Evolutionary conservation across 35 echinoderm and acorn worm genomes (phyloP), one percentile per base, ranked within the genome.

Genomic region (Chiridota heheva): DNA sequence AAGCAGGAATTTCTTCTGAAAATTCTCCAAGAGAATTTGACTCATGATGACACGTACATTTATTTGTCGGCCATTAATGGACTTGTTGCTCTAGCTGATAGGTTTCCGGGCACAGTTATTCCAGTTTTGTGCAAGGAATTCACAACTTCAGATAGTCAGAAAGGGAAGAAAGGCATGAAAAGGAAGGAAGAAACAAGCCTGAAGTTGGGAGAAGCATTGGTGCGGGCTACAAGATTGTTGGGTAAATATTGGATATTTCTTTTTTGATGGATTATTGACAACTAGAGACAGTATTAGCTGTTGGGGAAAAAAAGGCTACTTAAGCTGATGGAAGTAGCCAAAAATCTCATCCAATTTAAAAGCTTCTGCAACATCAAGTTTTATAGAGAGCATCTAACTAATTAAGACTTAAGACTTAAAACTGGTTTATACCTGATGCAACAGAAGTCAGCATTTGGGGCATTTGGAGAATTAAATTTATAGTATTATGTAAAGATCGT

Each of bases 161-260:
- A 13, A 15, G 42, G 25, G 42, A 84, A 46, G 64, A 73, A 38
- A 44, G 26, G 62, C 45, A 72, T 78, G 6, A 75, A 75, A 27
- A 68, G 76, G 39, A 65, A 57, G 37, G 37, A 72, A 3, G 93
- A 97, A 58, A 88, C 82, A 15, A 87, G 76, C n/a, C 63, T 97
- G 48, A 97, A 97, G 43, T 26, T 97, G 22, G 93, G 93, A 17
- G 93, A 97, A 81, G 84, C 93, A 36, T 60, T 97, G 34, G 93
- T 97, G 15, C 91, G 76, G 68, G 84, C 93, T 13, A 91, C 84
- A 58, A 57, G 88, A 59, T 18, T 37, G 32, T 60, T 97, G 24
- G 93, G 93, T 97, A 44, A 77, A 85, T 86, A 17, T n/a, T n/a
- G n/a, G n/a, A n/a, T n/a, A n/a, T n/a, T n/a, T n/a, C n/a, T n/a